Evolutionary conservation across 2,888 invertebrate species (phyloP).

Genomic region (Trichogramma evanescens): DNA sequence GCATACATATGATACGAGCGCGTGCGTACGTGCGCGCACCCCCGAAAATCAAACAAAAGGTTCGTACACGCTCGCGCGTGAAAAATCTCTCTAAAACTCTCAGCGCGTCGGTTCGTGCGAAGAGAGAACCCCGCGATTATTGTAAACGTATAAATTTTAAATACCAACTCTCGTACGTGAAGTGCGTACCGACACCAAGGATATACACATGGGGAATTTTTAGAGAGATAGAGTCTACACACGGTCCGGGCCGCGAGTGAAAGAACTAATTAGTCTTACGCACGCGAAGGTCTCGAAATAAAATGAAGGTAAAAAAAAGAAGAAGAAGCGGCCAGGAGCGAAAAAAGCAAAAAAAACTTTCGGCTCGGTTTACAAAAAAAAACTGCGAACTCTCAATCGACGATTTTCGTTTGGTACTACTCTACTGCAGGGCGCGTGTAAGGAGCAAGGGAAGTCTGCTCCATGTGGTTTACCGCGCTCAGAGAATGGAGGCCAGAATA

Average conservation of each 20-base stretch:
- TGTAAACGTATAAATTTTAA: no score
- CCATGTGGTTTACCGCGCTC: no score
- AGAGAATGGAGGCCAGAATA: neutral
- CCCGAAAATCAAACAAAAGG: slow-evolving; percentile 14
- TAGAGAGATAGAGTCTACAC: no score
- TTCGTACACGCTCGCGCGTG: neutral
- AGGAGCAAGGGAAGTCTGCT: neutral
- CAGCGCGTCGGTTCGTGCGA: neutral
- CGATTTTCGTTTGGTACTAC: slow-evolving; percentile 10
- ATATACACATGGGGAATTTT: no score
- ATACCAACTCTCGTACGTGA: no score
- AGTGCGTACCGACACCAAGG: no score
- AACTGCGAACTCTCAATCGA: slow-evolving; percentile 2
- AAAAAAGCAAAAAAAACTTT: neutral
- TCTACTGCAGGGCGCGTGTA: neutral
- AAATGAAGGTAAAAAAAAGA: no score
- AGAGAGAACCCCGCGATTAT: no score
- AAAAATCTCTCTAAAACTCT: neutral
- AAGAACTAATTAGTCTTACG: slow-evolving; percentile 9
- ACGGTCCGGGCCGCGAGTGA: neutral
- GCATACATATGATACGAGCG: neutral
- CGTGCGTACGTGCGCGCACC: neutral
- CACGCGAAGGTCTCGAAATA: neutral
- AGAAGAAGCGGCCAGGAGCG: neutral
- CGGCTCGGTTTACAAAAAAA: neutral